Evolutionary conservation across 92 coral and sea anemone species (phyloP).

Genomic region (Phymanthus crucifer): DNA sequence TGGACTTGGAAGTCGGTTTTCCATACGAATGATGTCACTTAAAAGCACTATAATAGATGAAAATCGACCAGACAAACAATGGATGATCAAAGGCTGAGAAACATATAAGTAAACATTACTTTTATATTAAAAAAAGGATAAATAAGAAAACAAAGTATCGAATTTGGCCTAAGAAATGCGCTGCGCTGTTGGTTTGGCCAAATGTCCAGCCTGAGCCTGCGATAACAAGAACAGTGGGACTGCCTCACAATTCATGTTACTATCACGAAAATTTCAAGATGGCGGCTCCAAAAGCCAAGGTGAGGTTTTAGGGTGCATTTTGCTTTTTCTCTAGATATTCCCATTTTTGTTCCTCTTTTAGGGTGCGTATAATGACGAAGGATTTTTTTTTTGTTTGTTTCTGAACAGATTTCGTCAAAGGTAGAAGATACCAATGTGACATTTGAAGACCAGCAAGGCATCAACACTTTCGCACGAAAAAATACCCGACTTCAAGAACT

Average conservation of each 20-base stretch:
- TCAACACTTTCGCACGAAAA: constrained; percentile 92
- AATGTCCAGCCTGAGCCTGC: no score
- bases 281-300: constrained; percentile 74
- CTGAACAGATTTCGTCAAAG: constrained; percentile 37
- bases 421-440: constrained; percentile 89
- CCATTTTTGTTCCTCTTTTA: not conserved
- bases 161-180: no score
- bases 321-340: constrained; percentile 3
- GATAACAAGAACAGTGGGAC: not conserved
- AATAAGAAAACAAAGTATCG: not conserved
- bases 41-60: no score
- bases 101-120: no score
- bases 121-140: no score
- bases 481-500: constrained; percentile 81
- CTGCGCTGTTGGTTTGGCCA: no score
- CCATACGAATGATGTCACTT: no score
- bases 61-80: no score
- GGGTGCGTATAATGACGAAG: not conserved
- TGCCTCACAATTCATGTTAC: not conserved
- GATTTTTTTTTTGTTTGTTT: not conserved
- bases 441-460: constrained; percentile 90
- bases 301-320: constrained; percentile 30
- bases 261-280: constrained; percentile 36
- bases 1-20: no score
- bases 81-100: no score